A percentile compares a stretch with the other conserved stretches of the same genome.
phyloP scores from a whole-genome alignment of 2,888 invertebrate genomes.

The Hypsopygia costalis region DNA sequence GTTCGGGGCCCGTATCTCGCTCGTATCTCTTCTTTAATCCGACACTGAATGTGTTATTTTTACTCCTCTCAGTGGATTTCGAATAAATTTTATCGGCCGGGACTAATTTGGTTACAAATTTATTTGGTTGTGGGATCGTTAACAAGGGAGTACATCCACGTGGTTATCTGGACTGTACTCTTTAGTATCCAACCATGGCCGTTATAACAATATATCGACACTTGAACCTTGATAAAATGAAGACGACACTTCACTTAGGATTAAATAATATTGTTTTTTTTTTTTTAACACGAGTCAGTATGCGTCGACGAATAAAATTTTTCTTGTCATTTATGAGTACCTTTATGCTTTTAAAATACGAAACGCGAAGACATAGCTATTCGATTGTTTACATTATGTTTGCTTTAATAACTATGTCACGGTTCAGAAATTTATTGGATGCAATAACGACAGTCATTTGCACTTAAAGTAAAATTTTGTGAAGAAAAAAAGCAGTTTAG shows the following conservation, averaged over 20 bases:
- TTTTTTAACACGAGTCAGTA: conserved; percentile 44
- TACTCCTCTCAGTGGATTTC: conserved; percentile 77
- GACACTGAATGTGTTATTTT: conserved; percentile 80
- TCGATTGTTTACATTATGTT: conserved; percentile 53
- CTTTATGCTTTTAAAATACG: conserved; percentile 50
- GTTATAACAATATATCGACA: conserved; percentile 78
- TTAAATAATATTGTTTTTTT: conserved; percentile 73
- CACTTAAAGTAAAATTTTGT: conserved; percentile 13
- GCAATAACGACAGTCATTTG: conserved; percentile 19
- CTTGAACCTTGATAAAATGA: conserved; percentile 74
- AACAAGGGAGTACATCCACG: conserved; percentile 74
- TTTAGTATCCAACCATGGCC: conserved; percentile 66
- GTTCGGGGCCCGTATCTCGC: conserved; percentile 64
- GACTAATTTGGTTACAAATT: conserved; percentile 81
- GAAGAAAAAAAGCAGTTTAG: conserved; percentile 8
- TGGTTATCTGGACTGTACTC: conserved; percentile 71
- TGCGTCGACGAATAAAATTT: conserved; percentile 58
- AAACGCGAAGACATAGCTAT: conserved; percentile 43
- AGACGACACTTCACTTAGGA: conserved; percentile 74
- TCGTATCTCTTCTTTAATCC: conserved; percentile 79
- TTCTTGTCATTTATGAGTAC: conserved; percentile 58
- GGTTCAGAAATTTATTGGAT: conserved; percentile 27
- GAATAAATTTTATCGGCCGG: conserved; percentile 79
- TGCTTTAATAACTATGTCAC: conserved; percentile 57
- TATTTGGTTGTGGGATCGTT: conserved; percentile 78